Conservation (phyloP, 2,888 invertebrate species). For the Apamea anceps region DNA sequence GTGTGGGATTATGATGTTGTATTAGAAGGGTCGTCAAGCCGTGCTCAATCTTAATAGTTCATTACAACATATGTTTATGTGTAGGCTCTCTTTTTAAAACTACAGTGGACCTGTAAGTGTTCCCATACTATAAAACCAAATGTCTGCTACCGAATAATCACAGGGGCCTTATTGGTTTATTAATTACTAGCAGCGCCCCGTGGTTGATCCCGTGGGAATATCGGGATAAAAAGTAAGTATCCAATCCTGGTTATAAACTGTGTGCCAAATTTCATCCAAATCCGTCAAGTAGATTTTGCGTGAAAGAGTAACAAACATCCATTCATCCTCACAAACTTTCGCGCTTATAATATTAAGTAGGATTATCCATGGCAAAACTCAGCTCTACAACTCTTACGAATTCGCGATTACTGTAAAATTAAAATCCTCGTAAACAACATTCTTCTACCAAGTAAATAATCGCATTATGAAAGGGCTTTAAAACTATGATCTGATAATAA, state of each 20-base stretch:
- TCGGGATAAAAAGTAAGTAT: too few species aligned
- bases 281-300: too few species aligned
- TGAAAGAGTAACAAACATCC: too few species aligned
- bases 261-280: too few species aligned
- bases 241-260: too few species aligned
- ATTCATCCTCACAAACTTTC: too few species aligned
- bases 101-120: background rate
- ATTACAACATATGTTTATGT: background rate
- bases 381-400: background rate
- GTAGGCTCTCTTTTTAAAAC: background rate
- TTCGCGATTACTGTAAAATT: background rate
- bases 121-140: background rate
- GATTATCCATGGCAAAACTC: background rate
- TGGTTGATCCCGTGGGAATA: too few species aligned
- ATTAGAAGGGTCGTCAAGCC: background rate
- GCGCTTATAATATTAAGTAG: too few species aligned
- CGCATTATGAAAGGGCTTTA: background rate
- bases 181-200: background rate
- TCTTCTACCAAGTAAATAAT: background rate
- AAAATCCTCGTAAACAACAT: background rate
- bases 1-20: conserved; percentile 26
- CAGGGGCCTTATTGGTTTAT: background rate
- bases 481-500: background rate
- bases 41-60: too few species aligned
- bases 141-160: background rate